Evolutionary conservation across 2,888 invertebrate genomes (phyloP).

Genomic region (Leptothorax acervorum): DNA sequence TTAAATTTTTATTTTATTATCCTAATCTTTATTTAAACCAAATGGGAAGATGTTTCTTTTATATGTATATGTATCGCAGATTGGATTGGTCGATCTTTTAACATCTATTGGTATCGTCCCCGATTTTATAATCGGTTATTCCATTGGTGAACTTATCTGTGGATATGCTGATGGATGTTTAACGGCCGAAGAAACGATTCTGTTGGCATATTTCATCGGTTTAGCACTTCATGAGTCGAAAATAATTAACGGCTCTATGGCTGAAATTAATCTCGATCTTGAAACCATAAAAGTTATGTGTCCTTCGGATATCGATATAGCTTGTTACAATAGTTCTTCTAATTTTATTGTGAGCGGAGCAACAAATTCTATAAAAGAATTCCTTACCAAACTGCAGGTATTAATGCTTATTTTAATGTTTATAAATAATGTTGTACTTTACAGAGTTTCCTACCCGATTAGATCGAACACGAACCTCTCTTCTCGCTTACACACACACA

Average conservation of each 20-base stretch:
- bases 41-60: background rate
- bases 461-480: no score
- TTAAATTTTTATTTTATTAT: background rate
- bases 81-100: conserved; percentile 86
- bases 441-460: no score
- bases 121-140: background rate
- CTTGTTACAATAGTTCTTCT: conserved; percentile 94
- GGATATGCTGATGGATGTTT: conserved; percentile 97
- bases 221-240: conserved; percentile 76
- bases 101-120: background rate
- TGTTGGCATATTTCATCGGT: conserved; percentile 77
- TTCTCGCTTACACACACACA: no score
- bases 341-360: conserved; percentile 96
- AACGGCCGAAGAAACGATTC: conserved; percentile 86
- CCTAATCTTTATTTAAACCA: background rate
- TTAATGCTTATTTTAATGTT: conserved; percentile 31
- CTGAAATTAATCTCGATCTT: conserved; percentile 91
- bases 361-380: conserved; percentile 88
- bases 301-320: conserved; percentile 92
- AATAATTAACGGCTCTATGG: conserved; percentile 92
- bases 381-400: conserved; percentile 88
- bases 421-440: background rate
- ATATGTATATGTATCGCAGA: conserved; percentile 78
- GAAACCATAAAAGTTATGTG: conserved; percentile 88
- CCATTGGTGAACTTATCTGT: conserved; percentile 85